These are phyloP conservation scores for Proterorhinus semilunaris DNA, from an alignment of 2,113 vertebrate genomes.

Conservation along the genomic window DNA sequence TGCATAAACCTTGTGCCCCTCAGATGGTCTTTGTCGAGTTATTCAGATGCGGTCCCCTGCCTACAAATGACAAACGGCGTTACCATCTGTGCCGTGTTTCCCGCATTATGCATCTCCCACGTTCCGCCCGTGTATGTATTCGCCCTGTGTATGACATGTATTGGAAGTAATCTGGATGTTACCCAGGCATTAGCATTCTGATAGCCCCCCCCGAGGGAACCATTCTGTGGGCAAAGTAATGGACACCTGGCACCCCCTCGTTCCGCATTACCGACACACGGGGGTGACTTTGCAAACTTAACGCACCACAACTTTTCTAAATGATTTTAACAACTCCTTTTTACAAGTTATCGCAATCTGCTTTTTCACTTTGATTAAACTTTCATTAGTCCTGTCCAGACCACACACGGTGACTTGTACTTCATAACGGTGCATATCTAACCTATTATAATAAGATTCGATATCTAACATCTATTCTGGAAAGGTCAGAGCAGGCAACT, in stretches of 20 bases:
- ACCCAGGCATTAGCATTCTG: constrained; percentile 7
- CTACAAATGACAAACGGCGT: constrained; percentile 1
- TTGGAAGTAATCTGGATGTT: constrained; percentile 8
- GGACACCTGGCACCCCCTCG: constrained; percentile 6
- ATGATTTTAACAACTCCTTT: neutral
- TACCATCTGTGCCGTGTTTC: constrained; percentile 1
- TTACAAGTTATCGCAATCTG: neutral
- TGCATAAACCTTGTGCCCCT: too few species aligned
- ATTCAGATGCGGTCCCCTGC: constrained; percentile 7
- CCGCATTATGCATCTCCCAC: neutral
- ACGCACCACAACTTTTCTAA: neutral
- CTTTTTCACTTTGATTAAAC: constrained; percentile 9
- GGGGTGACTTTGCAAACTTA: constrained; percentile 9
- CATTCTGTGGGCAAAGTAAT: constrained; percentile 8
- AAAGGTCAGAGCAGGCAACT: neutral
- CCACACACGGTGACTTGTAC: neutral
- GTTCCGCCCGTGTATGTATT: neutral
- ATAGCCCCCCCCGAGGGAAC: constrained; percentile 2
- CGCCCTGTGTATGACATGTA: constrained; percentile 1
- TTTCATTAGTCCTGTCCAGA: neutral
- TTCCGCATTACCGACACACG: constrained; percentile 4
- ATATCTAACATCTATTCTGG: constrained; percentile 2
- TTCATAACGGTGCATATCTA: constrained; percentile 5
- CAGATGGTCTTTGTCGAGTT: neutral
- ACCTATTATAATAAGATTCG: neutral